Conservation (phyloP, 1,140 invertebrate species). For the Akabosia matsudoensis region DNA sequence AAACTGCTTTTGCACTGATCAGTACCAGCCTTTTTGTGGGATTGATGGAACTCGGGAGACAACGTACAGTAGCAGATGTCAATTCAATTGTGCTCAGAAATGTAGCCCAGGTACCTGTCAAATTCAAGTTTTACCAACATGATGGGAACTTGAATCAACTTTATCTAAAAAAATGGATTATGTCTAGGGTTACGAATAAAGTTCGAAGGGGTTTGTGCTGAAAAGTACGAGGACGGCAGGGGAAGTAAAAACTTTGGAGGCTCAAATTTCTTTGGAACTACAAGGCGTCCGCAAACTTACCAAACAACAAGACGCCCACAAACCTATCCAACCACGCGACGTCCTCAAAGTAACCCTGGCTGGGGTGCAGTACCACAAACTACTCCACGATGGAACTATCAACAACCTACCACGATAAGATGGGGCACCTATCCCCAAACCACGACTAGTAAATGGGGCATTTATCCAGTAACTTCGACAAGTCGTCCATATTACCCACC, state of each 20-base stretch:
- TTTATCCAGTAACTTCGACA: background rate
- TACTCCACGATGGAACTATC: background rate
- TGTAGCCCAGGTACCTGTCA: background rate
- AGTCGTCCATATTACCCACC: background rate
- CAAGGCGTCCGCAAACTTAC: too few species aligned
- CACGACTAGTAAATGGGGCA: background rate
- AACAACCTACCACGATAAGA: background rate
- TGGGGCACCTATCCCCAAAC: background rate
- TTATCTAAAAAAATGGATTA: too few species aligned
- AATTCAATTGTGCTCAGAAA: background rate
- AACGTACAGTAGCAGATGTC: background rate
- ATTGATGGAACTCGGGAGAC: background rate
- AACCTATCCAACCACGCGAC: background rate
- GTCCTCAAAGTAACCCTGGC: background rate
- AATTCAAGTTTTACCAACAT: background rate
- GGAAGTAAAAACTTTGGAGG: too few species aligned
- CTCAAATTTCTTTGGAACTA: too few species aligned
- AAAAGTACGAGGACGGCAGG: background rate
- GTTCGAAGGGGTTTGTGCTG: slow-evolving; percentile 10
- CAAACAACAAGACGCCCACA: background rate
- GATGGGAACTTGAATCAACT: too few species aligned
- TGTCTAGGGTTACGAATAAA: background rate
- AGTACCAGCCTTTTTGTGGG: background rate
- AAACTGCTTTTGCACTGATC: background rate
- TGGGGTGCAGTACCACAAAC: background rate